Base-by-base conservation (phyloP, 2,797 vertebrate genomes). In the Clarias platycephalus region DNA sequence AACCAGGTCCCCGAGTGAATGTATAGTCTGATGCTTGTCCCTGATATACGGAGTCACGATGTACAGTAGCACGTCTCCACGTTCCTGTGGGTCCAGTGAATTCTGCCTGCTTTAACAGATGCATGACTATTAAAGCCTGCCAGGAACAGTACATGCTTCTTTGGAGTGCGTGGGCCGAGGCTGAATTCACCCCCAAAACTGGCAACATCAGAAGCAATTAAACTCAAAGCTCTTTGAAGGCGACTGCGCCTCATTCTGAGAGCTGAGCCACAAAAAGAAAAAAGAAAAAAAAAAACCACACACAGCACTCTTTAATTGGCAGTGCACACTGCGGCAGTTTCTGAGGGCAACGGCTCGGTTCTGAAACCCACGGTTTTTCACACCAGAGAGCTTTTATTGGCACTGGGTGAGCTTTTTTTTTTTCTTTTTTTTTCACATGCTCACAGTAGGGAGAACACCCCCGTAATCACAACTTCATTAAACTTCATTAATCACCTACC, bases 151-250 rank as follows among this genome's bases (percentile, higher is more conserved):
- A n/a, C 66, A 22, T 44, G 74, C n/a, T 63, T 82, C 80, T 63
- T 78, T 26, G 66, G 84, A 71, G 16, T 18, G 80, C 40, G 84
- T 82, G 72, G 84, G 70, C 53, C 18, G 84, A 77, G 62, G 63
- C 34, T 76, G 79, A 77, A 78, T 82, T 85, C 80, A 85, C 62
- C 72, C 84, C 31, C 31, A 67, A 82, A 82, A 77, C 80, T 82
- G 80, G 63, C 64, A 82, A 78, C 84, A 82, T 85, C 84, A 82
- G 26, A 85, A 85, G 84, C 84, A 85, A 82, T 85, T 85, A 85
- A 77, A 85, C 22, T 64, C 64, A 71, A 80, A 81, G 74, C 75
- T 22, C 76, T 83, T 83, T 83, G 76, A 86, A 86, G 85, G 78
- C 67, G 60, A 62, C 76, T 80, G n/a, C 5, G 81, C 66, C 64